Base-by-base conservation (phyloP, 1,140 invertebrate species). In the Aporrectodea caliginosa region DNA sequence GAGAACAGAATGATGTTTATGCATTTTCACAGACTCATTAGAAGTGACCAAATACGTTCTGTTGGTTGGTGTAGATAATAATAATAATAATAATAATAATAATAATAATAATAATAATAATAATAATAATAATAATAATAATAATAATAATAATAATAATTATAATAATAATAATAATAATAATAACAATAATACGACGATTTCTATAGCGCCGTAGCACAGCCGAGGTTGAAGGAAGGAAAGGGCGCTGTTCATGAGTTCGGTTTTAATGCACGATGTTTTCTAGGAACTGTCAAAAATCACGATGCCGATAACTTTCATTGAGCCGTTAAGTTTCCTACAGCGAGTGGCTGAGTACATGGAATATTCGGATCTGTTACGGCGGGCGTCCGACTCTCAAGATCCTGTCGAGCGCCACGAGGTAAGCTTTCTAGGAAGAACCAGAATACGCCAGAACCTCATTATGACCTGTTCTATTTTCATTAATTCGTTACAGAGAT, bases 291-390 rank as follows among this genome's bases (percentile, higher is more conserved):
- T 98, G 74, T 96, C 95, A 84, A 97, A 98, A 90, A 97, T 98
- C 84, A 95, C 96, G 12, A 98, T 98, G 95, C 97, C 97, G 34
- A 94, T 98, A 68, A 92, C 95, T 73, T 96, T 98, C 88, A 98
- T 98, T 88, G 97, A 99, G 89, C 97, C 97, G 0, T 89, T 98
- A 43, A 96, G 94, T 83, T 98, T 98, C 88, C 91, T 98, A 6
- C 96, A 98, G 90, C 90, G 97, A 80, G 92, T 98, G 85, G 92
- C 95, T 22, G 97, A 98, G 89, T 96, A 97, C 85, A 92, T 98
- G 92, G 96, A 98, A 88, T 98, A 98, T 85, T 92, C 93, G 1
- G 90, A 94, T 84, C 89, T 98, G n/a, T 89, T 99, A 2, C 91
- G 93, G 70, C 90, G 92, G 82, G 95, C 94, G 6, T 90, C 93